Evolutionary conservation across 1,140 invertebrate genomes (phyloP), one percentile per base, ranked within the genome.

Genomic region (Heliothis virescens): DNA sequence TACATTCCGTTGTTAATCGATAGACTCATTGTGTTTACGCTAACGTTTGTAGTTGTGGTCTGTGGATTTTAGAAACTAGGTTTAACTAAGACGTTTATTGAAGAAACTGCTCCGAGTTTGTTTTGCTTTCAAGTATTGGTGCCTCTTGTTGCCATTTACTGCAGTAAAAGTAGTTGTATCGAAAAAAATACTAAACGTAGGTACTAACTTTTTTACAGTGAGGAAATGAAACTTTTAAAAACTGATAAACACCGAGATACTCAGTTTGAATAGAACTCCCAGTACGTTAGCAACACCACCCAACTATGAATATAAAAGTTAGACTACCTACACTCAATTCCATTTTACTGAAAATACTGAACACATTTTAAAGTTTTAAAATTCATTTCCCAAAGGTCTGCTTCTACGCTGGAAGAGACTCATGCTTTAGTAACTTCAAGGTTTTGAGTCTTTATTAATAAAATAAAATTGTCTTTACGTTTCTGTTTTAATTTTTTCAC

Each of bases 1-100:
- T 41, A 41, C 69, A 72, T 72, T 72, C 69, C 69, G 48, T 41
- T 55, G 53, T 41, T 72, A 72, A 72, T 72, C 69, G 48, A 55
- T 72, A 72, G 52, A 57, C 29, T 41, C 16, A 72, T 57, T 72
- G 69, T 57, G 67, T 34, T 72, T 72, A 72, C 67, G 21, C n/a
- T 57, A 67, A 29, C 69, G 55, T 41, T 26, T 55, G 29, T 57
- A 41, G 26, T 41, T 55, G 29, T 72, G 18, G 26, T 29, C 48
- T 52, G 48, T 69, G 13, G 48, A 15, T 53, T 50, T 53, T 41
- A 18, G 41, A 67, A 48, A 48, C 62, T 65, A 18, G 11, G 18
- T 16, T 65, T 0, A 48, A 67, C 41, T 67, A 3, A 7, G 16
- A 57, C 41, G 18, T 47, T 65, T 65, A 16, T 65, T 65, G 41